These are phyloP conservation scores for Myotis daubentonii DNA, from an alignment of 2,797 vertebrate genomes.

Conservation along the genomic window DNA sequence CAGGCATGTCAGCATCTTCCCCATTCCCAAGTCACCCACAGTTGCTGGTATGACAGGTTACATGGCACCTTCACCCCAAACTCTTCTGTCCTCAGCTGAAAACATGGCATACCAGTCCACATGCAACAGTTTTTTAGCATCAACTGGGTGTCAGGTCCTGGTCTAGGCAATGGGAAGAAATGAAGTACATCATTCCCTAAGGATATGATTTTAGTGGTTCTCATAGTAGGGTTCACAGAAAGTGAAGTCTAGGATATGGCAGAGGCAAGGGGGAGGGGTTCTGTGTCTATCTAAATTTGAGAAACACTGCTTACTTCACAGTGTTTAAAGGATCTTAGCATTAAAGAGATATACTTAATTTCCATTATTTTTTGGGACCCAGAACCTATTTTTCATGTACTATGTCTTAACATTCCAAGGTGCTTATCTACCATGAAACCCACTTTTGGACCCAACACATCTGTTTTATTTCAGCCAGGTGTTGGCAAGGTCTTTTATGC, in stretches of 20 bases:
- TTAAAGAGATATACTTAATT: neutral
- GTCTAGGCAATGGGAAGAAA: neutral
- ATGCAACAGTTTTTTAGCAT: neutral
- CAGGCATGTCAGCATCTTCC: neutral
- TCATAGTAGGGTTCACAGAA: neutral
- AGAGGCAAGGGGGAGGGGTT: too few relatives aligned
- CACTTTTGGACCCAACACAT: neutral
- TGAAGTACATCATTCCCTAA: neutral
- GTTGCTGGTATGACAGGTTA: neutral
- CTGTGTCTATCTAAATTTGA: neutral
- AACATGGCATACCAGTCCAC: neutral
- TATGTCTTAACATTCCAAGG: neutral
- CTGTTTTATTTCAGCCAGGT: neutral
- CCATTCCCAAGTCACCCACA: neutral
- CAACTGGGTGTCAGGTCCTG: neutral
- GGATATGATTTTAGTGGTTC: neutral
- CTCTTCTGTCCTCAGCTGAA: neutral
- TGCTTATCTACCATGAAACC: neutral
- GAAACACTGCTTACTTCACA: neutral
- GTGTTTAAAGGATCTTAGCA: neutral
- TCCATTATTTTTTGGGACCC: neutral
- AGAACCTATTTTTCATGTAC: neutral
- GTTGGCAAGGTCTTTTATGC: neutral
- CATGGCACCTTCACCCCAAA: neutral
- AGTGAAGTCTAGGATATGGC: neutral